These are phyloP conservation scores for Acrobasis suavella DNA, from an alignment of 2,888 invertebrate genomes.

Conservation along the genomic window DNA sequence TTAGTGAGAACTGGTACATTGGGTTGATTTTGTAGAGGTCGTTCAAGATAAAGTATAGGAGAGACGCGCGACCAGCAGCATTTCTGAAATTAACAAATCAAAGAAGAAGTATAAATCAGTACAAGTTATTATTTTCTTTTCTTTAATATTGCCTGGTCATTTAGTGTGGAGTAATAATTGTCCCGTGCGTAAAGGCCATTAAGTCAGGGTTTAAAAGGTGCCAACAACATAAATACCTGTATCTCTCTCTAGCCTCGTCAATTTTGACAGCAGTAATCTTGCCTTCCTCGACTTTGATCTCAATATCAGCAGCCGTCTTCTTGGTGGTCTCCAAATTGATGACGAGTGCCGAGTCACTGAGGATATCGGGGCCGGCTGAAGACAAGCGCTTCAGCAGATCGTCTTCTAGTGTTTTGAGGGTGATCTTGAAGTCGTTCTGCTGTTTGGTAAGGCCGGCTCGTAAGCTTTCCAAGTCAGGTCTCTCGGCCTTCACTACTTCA, in stretches of 20 bases:
- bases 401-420: constrained; percentile 94
- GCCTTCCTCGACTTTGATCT: constrained; percentile 92
- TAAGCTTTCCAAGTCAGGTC: constrained; percentile 93
- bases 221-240: constrained; percentile 74
- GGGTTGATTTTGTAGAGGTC: constrained; percentile 96
- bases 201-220: too few species aligned
- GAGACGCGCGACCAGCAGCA: constrained; percentile 92
- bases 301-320: constrained; percentile 95
- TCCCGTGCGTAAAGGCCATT: too few species aligned
- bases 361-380: constrained; percentile 94
- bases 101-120: too few species aligned
- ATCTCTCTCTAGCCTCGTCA: constrained; percentile 94
- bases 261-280: constrained; percentile 93
- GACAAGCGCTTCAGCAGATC: constrained; percentile 92
- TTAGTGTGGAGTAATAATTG: too few species aligned
- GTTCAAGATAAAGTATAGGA: constrained; percentile 96
- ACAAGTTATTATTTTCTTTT: too few species aligned
- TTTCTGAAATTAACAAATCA: constrained; percentile 67
- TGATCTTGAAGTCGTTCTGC: constrained; percentile 97
- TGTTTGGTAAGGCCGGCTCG: constrained; percentile 93
- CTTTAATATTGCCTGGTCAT: too few species aligned
- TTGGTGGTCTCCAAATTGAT: constrained; percentile 97
- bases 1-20: constrained; percentile 97
- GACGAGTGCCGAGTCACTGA: constrained; percentile 94
- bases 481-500: constrained; percentile 95